Evolutionary conservation across 2,888 invertebrate species (phyloP), one percentile per base, ranked within the genome.

Genomic region (Zeuzera pyrina): DNA sequence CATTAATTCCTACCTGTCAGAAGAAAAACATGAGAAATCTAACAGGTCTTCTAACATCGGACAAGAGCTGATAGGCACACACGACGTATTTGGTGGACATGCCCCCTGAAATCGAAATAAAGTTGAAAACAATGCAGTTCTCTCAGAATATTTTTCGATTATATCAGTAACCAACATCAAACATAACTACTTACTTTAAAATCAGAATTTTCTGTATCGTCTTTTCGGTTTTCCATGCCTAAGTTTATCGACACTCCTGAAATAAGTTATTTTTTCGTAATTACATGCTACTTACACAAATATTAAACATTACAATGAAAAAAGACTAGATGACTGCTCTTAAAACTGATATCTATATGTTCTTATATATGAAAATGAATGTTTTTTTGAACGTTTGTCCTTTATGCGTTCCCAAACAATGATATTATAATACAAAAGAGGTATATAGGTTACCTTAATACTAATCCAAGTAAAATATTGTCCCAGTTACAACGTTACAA

Each of bases 1-100:
- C 2, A 25, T 10, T 12, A 46, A n/a, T n/a, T n/a, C 58, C 60
- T 69, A 88, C 88, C 74, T 87, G 47, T 86, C 86, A 15, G 85
- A 85, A n/a, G 84, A 73, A 21, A 88, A 84, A 51, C 88, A 89
- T 5, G 86, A 81, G 34, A 81, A 85, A 47, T 86, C 86, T 46
- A 88, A 57, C 1, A 88, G 65, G 39, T 86, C 86, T 40, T 79
- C 79, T 24, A 88, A 45, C 30, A 88, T 49, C 2, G 86, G 85
- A 59, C 88, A 88, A 0, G 81, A 70, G 27, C 84, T 79, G 22
- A 88, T 68, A 1, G 87, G 87, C 10, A 87, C 61, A 50, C 88
- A 88, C 0, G 66, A 51, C 8, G 79, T 72, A 22, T 83, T 71
- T 1, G 69, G 61, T 22, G 78, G 76, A 42, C 84, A 84, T 15